These are phyloP conservation scores for Platygyra sinensis DNA, from an alignment of 64 coral and sea anemone genomes.

Conservation along the genomic window DNA sequence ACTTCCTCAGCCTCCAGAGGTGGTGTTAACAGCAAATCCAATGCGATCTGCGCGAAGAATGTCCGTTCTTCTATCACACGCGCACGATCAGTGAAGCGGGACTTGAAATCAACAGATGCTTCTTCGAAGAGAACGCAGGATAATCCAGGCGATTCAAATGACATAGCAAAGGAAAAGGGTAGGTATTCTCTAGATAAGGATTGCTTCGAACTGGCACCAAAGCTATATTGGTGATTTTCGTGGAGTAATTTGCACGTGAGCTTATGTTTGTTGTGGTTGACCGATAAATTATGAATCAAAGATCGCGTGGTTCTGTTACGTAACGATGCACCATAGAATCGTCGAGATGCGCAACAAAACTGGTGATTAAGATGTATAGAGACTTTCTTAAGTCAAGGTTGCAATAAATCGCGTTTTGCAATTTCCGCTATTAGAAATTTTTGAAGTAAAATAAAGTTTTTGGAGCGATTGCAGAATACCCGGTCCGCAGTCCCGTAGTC, in stretches of 20 bases:
- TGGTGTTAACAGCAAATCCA: neutral
- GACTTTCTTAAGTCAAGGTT: too few relatives aligned
- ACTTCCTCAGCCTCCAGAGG: neutral
- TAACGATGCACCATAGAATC: too few relatives aligned
- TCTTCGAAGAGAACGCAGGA: neutral
- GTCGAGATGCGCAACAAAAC: too few relatives aligned
- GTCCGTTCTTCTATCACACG: neutral
- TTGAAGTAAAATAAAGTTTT: too few relatives aligned
- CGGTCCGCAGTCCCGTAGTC: too few relatives aligned
- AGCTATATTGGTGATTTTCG: neutral
- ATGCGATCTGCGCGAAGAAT: neutral
- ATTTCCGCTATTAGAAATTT: too few relatives aligned
- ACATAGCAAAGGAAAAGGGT: neutral
- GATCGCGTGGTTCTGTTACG: too few relatives aligned
- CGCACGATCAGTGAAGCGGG: neutral
- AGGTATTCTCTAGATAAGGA: neutral
- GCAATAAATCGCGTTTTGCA: too few relatives aligned
- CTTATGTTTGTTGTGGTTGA: too few relatives aligned
- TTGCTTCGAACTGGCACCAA: neutral
- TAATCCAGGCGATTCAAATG: neutral
- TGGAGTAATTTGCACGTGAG: neutral
- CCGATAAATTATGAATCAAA: too few relatives aligned
- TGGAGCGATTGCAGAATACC: too few relatives aligned
- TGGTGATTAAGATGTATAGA: too few relatives aligned
- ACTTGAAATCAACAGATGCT: neutral